Base-by-base conservation (phyloP, 2,113 vertebrate species). In the Microtus montanus region DNA sequence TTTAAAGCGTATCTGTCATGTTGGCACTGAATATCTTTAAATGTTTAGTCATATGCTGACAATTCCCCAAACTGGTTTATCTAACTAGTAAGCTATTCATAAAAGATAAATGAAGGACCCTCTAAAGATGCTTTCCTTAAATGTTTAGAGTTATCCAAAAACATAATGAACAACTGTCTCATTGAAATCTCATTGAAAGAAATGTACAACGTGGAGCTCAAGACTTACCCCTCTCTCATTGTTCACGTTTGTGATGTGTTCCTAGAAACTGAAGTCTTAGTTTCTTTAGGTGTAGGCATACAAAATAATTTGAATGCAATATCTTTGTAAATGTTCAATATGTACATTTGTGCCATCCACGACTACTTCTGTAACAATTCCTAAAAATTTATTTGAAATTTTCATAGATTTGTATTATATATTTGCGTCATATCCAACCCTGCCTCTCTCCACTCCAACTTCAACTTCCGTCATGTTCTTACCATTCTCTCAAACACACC, bases 81-180 rank as follows among this genome's bases (percentile, higher is more conserved):
- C 74, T 58, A 79, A 52, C 80, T 35, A 28, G 38, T 73, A 71
- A 79, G 11, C 28, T 44, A 47, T 15, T 89, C 90, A 54, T 68
- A 86, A 95, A 97, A 49, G 13, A 41, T 82, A 89, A n/a, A 68
- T 80, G 83, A 54, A 89, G 20, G 47, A 20, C 68, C 44, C 49
- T 74, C 86, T 78, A 68, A 80, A 94, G 83, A 94, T 54, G 58
- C 10, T 75, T 74, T 64, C 47, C 20, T 92, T 71, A 70, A 87
- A 91, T 13, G 71, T 93, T 87, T 91, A n/a, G 26, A 80, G 94
- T 90, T 87, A 84, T 89, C 77, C 90, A 75, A 90, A 93, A 88
- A 91, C 19, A 47, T 64, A 92, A 58, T 38, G 0, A 63, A 68
- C 83, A 94, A 64, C 6, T 11, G 70, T 91, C 80, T 74, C 87